Evolutionary conservation across 64 coral and sea anemone genomes (phyloP).

Genomic region (Actinia equina): DNA sequence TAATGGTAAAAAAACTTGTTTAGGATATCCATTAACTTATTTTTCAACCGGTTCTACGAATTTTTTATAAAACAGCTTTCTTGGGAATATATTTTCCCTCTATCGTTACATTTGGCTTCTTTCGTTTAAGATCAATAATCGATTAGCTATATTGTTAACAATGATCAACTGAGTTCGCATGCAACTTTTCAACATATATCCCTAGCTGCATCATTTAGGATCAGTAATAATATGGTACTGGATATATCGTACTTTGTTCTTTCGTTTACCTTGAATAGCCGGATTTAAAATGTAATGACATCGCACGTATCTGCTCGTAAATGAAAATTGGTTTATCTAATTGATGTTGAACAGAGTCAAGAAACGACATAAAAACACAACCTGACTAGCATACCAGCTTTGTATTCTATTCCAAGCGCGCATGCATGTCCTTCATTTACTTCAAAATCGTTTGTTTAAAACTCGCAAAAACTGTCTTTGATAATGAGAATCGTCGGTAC

Average conservation of each 20-base stretch:
- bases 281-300: background rate
- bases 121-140: background rate
- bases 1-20: too few relatives aligned
- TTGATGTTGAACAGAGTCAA: too few relatives aligned
- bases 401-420: too few relatives aligned
- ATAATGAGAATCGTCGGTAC: constrained; percentile 73
- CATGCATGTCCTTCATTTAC: background rate
- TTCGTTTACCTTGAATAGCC: background rate
- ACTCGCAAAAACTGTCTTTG: constrained; percentile 86
- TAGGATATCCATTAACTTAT: too few relatives aligned
- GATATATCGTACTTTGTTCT: background rate
- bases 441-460: constrained; percentile 78
- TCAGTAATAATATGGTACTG: background rate
- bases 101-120: background rate
- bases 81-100: background rate
- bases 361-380: too few relatives aligned
- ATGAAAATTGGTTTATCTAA: background rate
- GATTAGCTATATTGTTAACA: background rate
- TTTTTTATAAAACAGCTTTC: background rate
- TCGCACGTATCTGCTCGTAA: background rate
- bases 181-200: background rate
- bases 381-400: too few relatives aligned
- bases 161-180: background rate
- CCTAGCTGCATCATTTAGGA: too few relatives aligned
- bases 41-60: background rate